A percentile compares a stretch with the other conserved stretches of the same genome.
Conservation (phyloP, 2,113 vertebrate species). For the Sterrhoptilus dennistouni region DNA sequence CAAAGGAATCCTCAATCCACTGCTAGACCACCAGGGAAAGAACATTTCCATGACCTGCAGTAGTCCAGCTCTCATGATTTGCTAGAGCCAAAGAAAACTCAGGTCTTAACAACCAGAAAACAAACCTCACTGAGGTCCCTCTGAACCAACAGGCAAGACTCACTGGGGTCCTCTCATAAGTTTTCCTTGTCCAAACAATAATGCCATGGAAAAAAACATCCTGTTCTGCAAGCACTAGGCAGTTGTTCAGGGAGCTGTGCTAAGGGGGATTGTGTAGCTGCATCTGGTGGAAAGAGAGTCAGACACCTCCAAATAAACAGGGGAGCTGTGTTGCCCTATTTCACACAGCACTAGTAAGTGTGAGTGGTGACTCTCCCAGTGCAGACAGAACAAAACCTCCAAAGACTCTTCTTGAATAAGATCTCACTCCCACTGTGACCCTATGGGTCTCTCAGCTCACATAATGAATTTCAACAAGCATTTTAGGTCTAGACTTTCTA, state of each 20-base stretch:
- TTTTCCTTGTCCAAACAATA: not conserved
- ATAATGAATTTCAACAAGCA: not conserved
- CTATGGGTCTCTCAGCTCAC: not conserved
- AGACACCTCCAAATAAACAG: not conserved
- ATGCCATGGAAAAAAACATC: not conserved
- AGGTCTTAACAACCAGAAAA: conserved; percentile 33
- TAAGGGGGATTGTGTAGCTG: not conserved
- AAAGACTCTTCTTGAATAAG: not conserved
- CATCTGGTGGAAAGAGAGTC: not conserved
- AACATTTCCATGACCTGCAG: conserved; percentile 44
- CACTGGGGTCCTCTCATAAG: not conserved
- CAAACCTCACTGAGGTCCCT: not conserved
- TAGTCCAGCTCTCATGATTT: conserved; percentile 11
- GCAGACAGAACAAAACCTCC: not conserved
- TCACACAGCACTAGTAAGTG: not conserved
- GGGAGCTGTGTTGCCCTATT: not conserved
- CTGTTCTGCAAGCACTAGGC: accelerated
- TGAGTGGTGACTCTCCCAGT: accelerated
- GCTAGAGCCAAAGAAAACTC: conserved; percentile 62
- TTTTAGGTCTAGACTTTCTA: not conserved
- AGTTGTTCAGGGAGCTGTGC: not conserved
- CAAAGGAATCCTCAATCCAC: conserved; percentile 50
- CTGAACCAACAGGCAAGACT: conserved; percentile 40
- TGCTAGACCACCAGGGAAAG: conserved; percentile 64
- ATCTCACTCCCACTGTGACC: not conserved